These are phyloP conservation scores for Drosophila niveifrons DNA, from an alignment of 2,888 invertebrate genomes.

Conservation along the genomic window DNA sequence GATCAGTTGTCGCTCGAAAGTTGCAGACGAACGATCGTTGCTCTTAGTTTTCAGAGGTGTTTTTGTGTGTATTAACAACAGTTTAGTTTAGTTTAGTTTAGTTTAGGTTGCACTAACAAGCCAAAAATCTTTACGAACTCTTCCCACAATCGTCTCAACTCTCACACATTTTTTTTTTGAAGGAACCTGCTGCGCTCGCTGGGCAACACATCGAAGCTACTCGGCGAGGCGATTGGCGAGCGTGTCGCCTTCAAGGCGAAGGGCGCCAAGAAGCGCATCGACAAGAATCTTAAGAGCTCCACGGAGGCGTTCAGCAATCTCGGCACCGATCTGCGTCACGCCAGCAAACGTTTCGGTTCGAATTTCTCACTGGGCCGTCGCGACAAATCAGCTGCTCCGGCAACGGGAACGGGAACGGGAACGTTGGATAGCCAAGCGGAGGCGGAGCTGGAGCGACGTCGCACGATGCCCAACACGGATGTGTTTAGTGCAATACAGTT, in stretches of 20 bases:
- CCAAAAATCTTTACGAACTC: conserved; percentile 19
- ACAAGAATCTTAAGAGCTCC: conserved; percentile 84
- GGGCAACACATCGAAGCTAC: conserved; percentile 84
- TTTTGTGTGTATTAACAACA: too few species aligned
- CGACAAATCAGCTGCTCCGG: conserved; percentile 33
- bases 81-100: too few species aligned
- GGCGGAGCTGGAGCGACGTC: conserved; percentile 79
- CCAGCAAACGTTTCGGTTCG: conserved; percentile 79
- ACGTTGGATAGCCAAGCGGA: neutral
- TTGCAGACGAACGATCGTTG: conserved; percentile 15
- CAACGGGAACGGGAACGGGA: neutral
- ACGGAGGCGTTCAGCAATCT: conserved; percentile 80
- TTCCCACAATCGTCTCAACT: too few species aligned
- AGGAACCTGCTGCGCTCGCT: conserved; percentile 84
- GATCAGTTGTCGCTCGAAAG: conserved; percentile 31
- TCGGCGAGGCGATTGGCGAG: conserved; percentile 84
- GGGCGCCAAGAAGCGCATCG: conserved; percentile 84
- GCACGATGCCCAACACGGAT: conserved; percentile 83
- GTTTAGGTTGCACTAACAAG: too few species aligned
- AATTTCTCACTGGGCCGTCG: conserved; percentile 74
- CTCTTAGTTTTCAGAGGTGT: neutral
- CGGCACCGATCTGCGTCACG: conserved; percentile 81
- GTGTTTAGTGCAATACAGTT: conserved; percentile 84
- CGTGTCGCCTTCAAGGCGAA: conserved; percentile 83
- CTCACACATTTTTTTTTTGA: conserved; percentile 4